Conservation (phyloP, 2,113 vertebrate genomes). For the Salvelinus alpinus region DNA sequence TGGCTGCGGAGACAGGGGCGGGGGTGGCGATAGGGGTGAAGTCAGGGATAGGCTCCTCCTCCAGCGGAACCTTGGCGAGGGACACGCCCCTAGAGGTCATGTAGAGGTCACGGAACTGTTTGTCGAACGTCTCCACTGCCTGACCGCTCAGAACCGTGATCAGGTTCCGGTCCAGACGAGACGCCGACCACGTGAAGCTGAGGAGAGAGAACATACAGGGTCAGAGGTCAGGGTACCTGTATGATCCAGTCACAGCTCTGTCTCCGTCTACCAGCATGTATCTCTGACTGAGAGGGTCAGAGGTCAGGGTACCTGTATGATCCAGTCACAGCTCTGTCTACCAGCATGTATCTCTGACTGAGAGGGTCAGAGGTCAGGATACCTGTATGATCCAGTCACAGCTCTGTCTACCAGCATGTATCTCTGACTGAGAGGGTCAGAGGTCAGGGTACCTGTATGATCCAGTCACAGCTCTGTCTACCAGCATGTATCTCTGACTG, state of each 20-base stretch:
- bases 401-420: no score
- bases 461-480: no score
- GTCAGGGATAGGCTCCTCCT: constrained; percentile 83
- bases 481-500: no score
- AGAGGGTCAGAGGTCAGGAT: no score
- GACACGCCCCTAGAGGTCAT: constrained; percentile 85
- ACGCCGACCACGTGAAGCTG: constrained; percentile 95
- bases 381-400: no score
- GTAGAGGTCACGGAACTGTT: constrained; percentile 93
- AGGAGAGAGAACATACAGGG: not conserved
- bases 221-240: constrained; percentile 67
- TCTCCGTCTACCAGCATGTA: no score
- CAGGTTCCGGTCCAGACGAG: constrained; percentile 89
- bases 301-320: constrained; percentile 80
- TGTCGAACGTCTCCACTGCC: constrained; percentile 91
- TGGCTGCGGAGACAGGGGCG: constrained; percentile 68
- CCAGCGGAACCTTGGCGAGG: constrained; percentile 83
- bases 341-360: constrained; percentile 95
- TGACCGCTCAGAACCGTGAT: constrained; percentile 92
- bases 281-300: not conserved
- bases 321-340: constrained; percentile 88
- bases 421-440: no score
- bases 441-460: no score
- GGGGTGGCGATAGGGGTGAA: constrained; percentile 68
- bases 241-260: no score